phyloP scores from a whole-genome alignment of 2,888 invertebrate genomes.

The Andrena bicolor region DNA sequence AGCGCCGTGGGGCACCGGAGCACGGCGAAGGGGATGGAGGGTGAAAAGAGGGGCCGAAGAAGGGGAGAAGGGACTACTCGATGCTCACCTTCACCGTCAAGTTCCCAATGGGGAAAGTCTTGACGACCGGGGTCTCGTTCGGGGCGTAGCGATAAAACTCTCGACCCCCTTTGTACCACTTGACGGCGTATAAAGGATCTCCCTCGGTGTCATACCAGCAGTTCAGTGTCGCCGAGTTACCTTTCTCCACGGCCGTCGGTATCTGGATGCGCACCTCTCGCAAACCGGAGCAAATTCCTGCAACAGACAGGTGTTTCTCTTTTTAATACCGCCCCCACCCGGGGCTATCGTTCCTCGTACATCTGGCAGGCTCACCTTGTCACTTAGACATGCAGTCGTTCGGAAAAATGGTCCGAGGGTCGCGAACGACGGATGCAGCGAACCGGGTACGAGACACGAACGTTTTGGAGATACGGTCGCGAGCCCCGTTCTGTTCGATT shows the following conservation, averaged over 20 bases:
- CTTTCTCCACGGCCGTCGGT: constrained; percentile 82
- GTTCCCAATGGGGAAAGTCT: constrained; percentile 81
- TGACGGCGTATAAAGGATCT: constrained; percentile 82
- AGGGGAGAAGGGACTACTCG: background rate
- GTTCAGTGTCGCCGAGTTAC: constrained; percentile 80
- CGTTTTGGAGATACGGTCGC: too few species aligned
- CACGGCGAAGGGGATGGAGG: background rate
- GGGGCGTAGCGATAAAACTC: constrained; percentile 84
- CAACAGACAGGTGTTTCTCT: constrained; percentile 42
- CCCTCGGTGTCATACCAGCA: constrained; percentile 83
- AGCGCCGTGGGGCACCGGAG: background rate
- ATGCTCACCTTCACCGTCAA: constrained; percentile 81
- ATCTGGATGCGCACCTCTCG: constrained; percentile 82
- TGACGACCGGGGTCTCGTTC: constrained; percentile 80
- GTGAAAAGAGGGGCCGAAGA: background rate
- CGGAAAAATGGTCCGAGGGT: too few species aligned
- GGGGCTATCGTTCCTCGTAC: too few species aligned
- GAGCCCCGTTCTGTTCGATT: too few species aligned
- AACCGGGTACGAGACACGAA: too few species aligned
- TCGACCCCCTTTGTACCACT: constrained; percentile 83
- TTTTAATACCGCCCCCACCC: constrained; percentile 1
- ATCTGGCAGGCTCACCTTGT: too few species aligned
- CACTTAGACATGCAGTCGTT: too few species aligned
- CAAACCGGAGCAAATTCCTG: constrained; percentile 82
- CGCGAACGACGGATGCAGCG: too few species aligned